These are phyloP conservation scores for Lamproptera curius DNA, from an alignment of 2,888 invertebrate genomes.

Conservation along the genomic window DNA sequence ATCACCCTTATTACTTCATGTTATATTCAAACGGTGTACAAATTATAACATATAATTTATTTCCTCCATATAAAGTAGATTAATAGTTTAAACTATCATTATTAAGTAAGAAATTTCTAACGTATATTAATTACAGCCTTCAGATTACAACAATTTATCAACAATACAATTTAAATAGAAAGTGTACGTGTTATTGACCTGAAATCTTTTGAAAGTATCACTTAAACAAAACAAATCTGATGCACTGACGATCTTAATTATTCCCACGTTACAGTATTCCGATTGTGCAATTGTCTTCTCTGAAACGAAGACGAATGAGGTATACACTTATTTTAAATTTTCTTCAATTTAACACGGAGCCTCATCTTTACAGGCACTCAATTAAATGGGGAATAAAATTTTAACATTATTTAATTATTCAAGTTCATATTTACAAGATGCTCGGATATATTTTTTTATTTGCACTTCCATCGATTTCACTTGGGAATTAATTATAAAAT, in stretches of 20 bases:
- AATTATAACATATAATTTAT: too few relatives aligned
- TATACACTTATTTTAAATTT: not conserved
- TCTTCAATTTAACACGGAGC: not conserved
- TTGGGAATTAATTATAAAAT: too few relatives aligned
- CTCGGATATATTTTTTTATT: not conserved
- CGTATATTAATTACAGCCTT: not conserved
- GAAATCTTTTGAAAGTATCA: slow-evolving; percentile 10
- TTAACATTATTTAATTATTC: not conserved
- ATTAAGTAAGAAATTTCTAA: not conserved
- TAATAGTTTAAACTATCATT: too few relatives aligned
- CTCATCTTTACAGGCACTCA: too few relatives aligned
- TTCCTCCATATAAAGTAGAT: too few relatives aligned
- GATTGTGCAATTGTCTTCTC: not conserved
- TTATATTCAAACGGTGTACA: too few relatives aligned
- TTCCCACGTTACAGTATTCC: slow-evolving; percentile 7
- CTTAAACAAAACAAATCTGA: slow-evolving; percentile 7
- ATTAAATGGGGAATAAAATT: too few relatives aligned
- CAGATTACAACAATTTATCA: not conserved
- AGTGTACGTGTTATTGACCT: slow-evolving; percentile 4
- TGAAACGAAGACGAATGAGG: not conserved
- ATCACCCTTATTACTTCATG: too few relatives aligned
- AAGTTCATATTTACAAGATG: not conserved
- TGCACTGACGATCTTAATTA: not conserved
- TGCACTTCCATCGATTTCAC: too few relatives aligned
- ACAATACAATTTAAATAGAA: slow-evolving; percentile 6